Conservation (phyloP, 1,140 invertebrate species). For the Hypsibius dujardini region DNA sequence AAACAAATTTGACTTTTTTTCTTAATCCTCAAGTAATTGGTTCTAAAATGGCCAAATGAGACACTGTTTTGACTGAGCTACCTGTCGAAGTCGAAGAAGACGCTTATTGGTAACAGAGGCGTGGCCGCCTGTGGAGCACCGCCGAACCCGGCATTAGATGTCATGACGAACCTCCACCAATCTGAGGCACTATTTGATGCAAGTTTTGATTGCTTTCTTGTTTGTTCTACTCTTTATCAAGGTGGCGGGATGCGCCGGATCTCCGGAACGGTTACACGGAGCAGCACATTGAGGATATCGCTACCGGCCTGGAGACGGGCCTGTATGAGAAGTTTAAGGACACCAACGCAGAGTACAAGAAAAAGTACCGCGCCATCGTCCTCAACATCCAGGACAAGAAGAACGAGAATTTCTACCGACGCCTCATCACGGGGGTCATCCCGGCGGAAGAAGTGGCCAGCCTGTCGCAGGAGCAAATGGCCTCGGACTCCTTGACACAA, state of each 20-base stretch:
- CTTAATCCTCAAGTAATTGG: too few species aligned
- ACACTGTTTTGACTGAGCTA: too few species aligned
- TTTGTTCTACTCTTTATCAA: conserved; percentile 19
- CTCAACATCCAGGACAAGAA: conserved; percentile 87
- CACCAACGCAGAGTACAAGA: conserved; percentile 69
- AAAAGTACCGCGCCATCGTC: conserved; percentile 70
- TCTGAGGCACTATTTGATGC: too few species aligned
- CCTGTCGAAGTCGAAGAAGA: too few species aligned
- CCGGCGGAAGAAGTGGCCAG: conserved; percentile 56
- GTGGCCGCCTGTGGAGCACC: too few species aligned
- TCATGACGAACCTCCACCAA: too few species aligned
- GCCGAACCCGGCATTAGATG: too few species aligned
- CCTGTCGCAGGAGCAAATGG: conserved; percentile 76
- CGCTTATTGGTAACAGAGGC: too few species aligned
- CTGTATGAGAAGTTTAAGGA: conserved; percentile 51
- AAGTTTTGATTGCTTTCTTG: too few species aligned
- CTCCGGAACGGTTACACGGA: background rate
- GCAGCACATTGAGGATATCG: conserved; percentile 29
- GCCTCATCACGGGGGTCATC: conserved; percentile 47
- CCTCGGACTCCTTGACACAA: conserved; percentile 73
- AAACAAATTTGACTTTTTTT: too few species aligned
- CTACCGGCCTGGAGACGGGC: conserved; percentile 37
- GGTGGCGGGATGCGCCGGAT: conserved; percentile 29
- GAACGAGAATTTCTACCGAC: conserved; percentile 69
- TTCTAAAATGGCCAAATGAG: too few species aligned